Conservation (phyloP, 2,113 vertebrate genomes). For the Daphoenositta chrysoptera region DNA sequence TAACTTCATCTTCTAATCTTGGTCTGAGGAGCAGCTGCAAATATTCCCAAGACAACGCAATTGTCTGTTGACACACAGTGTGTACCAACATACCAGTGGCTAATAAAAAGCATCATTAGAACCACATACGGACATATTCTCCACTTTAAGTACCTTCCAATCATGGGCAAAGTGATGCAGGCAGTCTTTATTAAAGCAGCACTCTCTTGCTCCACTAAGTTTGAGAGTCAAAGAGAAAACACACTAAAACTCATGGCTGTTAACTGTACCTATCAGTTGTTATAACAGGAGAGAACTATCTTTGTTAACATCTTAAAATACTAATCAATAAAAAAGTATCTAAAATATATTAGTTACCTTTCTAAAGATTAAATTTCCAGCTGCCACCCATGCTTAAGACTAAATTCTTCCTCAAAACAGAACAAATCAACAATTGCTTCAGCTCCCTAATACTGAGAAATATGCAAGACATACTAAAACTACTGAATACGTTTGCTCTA, state of each 20-base stretch:
- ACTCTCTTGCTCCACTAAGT: not conserved
- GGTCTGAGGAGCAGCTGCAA: not conserved
- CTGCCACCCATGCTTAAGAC: not conserved
- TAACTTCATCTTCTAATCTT: not conserved
- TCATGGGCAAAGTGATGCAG: not conserved
- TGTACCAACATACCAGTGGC: not conserved
- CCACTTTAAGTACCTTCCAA: not conserved
- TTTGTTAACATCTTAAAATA: not conserved
- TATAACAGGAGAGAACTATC: not conserved
- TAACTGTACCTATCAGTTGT: not conserved
- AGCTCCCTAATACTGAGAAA: not conserved
- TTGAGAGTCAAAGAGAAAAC: not conserved
- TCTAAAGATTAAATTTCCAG: not conserved
- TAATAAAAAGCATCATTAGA: not conserved
- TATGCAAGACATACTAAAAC: not conserved
- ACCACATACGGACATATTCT: not conserved
- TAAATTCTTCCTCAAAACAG: not conserved
- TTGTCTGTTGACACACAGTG: not conserved
- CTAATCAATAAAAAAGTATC: not conserved
- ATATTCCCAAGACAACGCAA: not conserved
- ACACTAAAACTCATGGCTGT: accelerated
- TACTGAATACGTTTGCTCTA: not conserved
- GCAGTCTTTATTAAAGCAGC: not conserved
- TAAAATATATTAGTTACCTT: not conserved
- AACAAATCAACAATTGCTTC: not conserved